Evolutionary conservation across 2,888 invertebrate species (phyloP), one percentile per base, ranked within the genome.

Genomic region (Polydrusus tereticollis): DNA sequence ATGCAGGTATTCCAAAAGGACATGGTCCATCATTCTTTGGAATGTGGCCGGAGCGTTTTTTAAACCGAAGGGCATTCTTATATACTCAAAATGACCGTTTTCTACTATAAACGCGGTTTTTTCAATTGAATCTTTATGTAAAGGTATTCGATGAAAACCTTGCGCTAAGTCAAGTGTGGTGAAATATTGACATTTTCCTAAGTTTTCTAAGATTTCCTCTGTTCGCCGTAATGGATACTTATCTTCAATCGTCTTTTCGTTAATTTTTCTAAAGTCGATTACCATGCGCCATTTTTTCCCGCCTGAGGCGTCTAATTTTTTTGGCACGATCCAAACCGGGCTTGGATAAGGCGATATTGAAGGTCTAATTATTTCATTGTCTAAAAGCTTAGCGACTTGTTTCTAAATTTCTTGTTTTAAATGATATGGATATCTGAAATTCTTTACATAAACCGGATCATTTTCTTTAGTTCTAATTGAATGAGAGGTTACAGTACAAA

Each of bases 91-190:
- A 33, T 33, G 33, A 33, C 33, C 33, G 29, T 78, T 73, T 55
- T 79, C 78, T 6, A 75, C 72, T 1, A 68, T 76, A 65, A 82
- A 81, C 1, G 81, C 80, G 0, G 82, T 83, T 75, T 82, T n/a
- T 83, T 64, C 65, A 47, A 18, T 77, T 75, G 33, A 26, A 79
- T 77, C 10, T 76, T 70, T 26, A 59, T 43, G 10, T n/a, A n/a
- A n/a, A n/a, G n/a, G n/a, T n/a, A n/a, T n/a, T n/a, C n/a, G n/a
- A n/a, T n/a, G n/a, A n/a, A n/a, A n/a, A n/a, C n/a, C n/a, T n/a
- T n/a, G n/a, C n/a, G n/a, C n/a, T n/a, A n/a, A n/a, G n/a, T n/a
- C n/a, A n/a, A n/a, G n/a, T n/a, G n/a, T n/a, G n/a, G n/a, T n/a
- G n/a, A n/a, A n/a, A n/a, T n/a, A n/a, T n/a, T n/a, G n/a, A n/a